Conservation (phyloP, 2,797 vertebrate genomes). For the Sebastes oblongus region DNA sequence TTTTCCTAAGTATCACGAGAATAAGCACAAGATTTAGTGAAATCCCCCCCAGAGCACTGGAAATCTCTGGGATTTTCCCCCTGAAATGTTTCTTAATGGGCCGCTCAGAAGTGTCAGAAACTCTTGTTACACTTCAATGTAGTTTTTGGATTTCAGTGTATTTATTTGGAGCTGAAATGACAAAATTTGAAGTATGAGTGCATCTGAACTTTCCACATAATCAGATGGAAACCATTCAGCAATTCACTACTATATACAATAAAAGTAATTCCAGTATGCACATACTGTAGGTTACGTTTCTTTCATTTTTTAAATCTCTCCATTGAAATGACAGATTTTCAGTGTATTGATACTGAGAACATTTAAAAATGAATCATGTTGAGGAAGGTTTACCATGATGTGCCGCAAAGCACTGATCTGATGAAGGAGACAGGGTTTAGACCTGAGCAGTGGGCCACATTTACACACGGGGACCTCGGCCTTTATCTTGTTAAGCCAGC, state of each 20-base stretch:
- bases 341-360: background rate
- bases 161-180: slow-evolving; percentile 70
- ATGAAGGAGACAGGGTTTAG: background rate
- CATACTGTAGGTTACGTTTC: background rate
- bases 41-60: slow-evolving; percentile 68
- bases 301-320: background rate
- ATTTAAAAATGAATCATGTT: background rate
- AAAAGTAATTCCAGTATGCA: background rate
- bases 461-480: background rate
- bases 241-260: background rate
- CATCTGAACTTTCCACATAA: slow-evolving; percentile 48
- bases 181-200: slow-evolving; percentile 48
- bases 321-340: background rate
- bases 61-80: slow-evolving; percentile 75
- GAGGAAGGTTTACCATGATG: background rate
- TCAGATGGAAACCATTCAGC: slow-evolving; percentile 29
- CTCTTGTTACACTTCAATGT: slow-evolving; percentile 55
- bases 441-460: background rate
- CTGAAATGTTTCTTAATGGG: slow-evolving; percentile 73
- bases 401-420: background rate
- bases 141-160: slow-evolving; percentile 48
- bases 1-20: slow-evolving; percentile 80
- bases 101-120: slow-evolving; percentile 70
- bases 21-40: slow-evolving; percentile 83
- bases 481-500: background rate